phyloP scores from a whole-genome alignment of 2,888 invertebrate genomes.

The Cryptus viduatorius region DNA sequence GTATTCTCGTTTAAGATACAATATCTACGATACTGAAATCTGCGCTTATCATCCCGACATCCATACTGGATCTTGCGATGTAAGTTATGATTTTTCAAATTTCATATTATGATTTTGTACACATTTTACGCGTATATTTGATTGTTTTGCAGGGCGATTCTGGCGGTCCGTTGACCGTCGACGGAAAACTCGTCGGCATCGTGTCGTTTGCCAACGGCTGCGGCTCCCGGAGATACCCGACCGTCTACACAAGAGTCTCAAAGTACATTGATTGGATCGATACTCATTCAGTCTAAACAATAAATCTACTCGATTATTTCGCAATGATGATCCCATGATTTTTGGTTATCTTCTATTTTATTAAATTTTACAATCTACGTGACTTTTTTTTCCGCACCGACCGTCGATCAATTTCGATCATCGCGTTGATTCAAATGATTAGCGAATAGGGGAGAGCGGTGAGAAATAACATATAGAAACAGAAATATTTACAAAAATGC shows the following conservation, averaged over 20 bases:
- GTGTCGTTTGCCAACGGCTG: conserved; percentile 80
- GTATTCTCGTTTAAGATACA: conserved; percentile 53
- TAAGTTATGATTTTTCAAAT: conserved; percentile 14
- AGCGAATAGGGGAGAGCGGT: too few species aligned
- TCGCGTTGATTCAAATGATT: too few species aligned
- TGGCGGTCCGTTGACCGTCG: conserved; percentile 79
- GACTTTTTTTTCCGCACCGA: too few species aligned
- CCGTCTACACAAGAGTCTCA: conserved; percentile 78
- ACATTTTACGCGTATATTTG: neutral
- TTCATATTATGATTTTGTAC: neutral
- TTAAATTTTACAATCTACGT: too few species aligned
- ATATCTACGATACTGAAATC: conserved; percentile 68
- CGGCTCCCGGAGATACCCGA: conserved; percentile 74
- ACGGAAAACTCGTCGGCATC: conserved; percentile 77
- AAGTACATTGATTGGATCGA: conserved; percentile 75
- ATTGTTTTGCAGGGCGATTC: conserved; percentile 77
- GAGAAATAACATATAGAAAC: too few species aligned
- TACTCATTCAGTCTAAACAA: conserved; percentile 62
- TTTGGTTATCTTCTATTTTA: neutral
- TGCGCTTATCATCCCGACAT: conserved; percentile 69
- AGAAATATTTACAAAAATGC: too few species aligned
- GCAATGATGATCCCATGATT: neutral
- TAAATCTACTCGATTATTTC: neutral
- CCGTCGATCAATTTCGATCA: too few species aligned
- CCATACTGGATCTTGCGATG: conserved; percentile 71